Percentiles rank a stretch among this genome's conserved stretches.
These are phyloP conservation scores for Sinhomidia bicolor DNA, from an alignment of 2,888 invertebrate species.

Conservation along the genomic window DNA sequence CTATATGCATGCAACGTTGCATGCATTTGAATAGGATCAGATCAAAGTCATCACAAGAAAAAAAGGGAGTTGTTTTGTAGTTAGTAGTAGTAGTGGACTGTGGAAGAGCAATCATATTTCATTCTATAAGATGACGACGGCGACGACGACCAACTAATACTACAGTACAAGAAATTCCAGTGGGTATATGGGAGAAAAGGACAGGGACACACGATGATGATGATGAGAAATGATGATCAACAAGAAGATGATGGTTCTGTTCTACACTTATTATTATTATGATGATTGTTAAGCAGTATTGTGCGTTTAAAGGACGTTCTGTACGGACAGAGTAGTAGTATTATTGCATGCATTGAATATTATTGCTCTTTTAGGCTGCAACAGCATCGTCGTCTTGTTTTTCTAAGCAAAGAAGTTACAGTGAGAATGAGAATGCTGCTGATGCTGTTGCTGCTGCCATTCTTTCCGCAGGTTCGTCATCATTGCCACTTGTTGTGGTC, in stretches of 20 bases:
- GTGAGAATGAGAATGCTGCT: conserved; percentile 39
- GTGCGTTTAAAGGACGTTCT: conserved; percentile 55
- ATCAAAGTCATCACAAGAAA: conserved; percentile 33
- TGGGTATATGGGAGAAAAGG: conserved; percentile 42
- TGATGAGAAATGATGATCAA: conserved; percentile 25
- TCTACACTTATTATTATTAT: not conserved
- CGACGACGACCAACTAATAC: no score
- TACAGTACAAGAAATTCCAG: conserved; percentile 63
- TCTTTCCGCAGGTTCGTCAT: conserved; percentile 56
- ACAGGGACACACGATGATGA: not conserved
- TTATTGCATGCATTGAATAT: not conserved
- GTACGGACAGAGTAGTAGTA: no score
- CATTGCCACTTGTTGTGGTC: conserved; percentile 7
- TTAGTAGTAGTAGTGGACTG: not conserved
- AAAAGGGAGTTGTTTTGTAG: not conserved
- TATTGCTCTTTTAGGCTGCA: no score
- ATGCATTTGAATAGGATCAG: conserved; percentile 30
- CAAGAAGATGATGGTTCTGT: conserved; percentile 10
- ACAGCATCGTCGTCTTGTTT: no score
- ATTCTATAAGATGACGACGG: no score
- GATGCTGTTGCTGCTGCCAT: conserved; percentile 55
- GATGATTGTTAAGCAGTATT: conserved; percentile 25
- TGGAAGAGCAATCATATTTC: conserved; percentile 4
- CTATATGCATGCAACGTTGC: not conserved
- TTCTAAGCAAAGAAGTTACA: conserved; percentile 44